phyloP scores from a whole-genome alignment of 92 coral and sea anemone species.

The Umimayanthus chanpuru region DNA sequence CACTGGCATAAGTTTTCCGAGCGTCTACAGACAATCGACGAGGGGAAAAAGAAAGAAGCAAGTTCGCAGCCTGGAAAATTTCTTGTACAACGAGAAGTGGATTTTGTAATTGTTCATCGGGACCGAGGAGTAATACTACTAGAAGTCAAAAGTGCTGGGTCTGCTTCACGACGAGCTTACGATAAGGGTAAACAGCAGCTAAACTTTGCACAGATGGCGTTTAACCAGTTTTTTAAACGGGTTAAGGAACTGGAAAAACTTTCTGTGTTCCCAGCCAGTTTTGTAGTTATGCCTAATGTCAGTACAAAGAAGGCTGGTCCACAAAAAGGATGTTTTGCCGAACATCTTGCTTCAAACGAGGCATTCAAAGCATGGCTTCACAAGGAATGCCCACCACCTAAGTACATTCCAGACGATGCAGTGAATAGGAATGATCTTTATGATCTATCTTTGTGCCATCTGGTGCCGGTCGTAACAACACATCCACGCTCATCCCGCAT shows the following conservation, averaged over 20 bases:
- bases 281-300: constrained; percentile 42
- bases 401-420: background rate
- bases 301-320: background rate
- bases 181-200: background rate
- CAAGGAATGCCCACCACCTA: background rate
- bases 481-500: background rate
- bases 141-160: constrained; percentile 16
- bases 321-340: constrained; percentile 9
- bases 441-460: background rate
- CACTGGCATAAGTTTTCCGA: background rate
- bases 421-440: background rate
- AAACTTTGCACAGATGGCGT: background rate
- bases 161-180: background rate
- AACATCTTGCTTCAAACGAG: constrained; percentile 23
- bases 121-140: constrained; percentile 28
- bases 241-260: background rate
- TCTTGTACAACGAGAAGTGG: constrained; percentile 1
- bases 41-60: background rate
- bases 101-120: constrained; percentile 1
- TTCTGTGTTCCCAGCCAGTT: background rate
- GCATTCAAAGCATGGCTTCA: constrained; percentile 28
- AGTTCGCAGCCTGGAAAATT: background rate
- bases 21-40: background rate
- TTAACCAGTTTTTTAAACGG: background rate
- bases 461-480: background rate